phyloP scores from a whole-genome alignment of 2,113 vertebrate species.

The Myrmecophaga tridactyla region DNA sequence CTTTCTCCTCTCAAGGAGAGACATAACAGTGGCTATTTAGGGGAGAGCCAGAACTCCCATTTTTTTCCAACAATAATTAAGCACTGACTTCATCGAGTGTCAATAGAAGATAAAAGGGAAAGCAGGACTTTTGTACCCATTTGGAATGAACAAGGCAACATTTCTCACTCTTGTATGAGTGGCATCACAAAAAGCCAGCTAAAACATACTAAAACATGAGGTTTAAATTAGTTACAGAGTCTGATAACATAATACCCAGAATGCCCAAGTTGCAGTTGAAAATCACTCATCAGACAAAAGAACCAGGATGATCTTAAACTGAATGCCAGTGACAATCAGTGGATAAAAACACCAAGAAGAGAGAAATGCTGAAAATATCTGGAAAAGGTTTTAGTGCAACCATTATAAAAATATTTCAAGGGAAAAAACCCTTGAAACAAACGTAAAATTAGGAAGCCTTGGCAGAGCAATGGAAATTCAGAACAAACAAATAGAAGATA shows the following conservation, averaged over 20 bases:
- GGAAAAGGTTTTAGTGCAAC: neutral
- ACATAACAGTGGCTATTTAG: neutral
- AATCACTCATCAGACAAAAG: neutral
- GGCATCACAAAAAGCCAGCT: neutral
- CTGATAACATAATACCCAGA: neutral
- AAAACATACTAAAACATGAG: neutral
- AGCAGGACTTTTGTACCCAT: neutral
- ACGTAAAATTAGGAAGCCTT: neutral
- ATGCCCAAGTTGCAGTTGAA: neutral
- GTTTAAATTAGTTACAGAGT: neutral
- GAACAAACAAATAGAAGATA: neutral
- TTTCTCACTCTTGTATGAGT: neutral
- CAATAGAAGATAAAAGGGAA: neutral
- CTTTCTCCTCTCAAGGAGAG: neutral
- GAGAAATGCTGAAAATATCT: neutral
- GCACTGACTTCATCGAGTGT: neutral
- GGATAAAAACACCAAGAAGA: neutral
- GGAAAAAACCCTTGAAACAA: neutral
- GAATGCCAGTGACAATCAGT: neutral
- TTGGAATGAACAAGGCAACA: neutral
- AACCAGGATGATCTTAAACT: neutral
- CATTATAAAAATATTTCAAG: neutral
- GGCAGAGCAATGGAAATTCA: too few relatives aligned
- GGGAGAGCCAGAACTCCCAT: neutral
- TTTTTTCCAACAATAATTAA: neutral